Evolutionary conservation across 2,113 vertebrate genomes (phyloP).

Genomic region (Pogona vitticeps): DNA sequence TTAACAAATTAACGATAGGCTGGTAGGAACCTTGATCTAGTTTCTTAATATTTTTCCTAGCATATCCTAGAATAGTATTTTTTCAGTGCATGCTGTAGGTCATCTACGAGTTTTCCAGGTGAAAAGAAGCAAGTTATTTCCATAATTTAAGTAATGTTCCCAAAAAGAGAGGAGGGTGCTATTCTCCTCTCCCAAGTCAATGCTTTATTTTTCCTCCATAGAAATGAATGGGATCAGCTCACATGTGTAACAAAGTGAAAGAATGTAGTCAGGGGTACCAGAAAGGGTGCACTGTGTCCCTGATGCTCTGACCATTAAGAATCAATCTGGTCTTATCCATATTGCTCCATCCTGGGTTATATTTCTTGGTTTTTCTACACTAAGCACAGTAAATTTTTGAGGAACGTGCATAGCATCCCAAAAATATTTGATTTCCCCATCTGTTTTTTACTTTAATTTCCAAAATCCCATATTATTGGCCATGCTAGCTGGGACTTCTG

Average conservation of each 20-base stretch:
- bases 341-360: background rate
- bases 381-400: background rate
- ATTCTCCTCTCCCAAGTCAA: background rate
- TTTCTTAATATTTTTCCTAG: background rate
- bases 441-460: too few relatives aligned
- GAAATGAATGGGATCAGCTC: background rate
- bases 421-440: too few relatives aligned
- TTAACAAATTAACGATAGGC: slow-evolving; percentile 4
- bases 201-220: background rate
- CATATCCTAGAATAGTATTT: background rate
- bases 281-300: background rate
- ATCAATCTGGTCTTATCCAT: background rate
- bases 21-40: slow-evolving; percentile 18
- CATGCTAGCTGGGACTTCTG: too few relatives aligned
- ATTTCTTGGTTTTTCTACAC: background rate
- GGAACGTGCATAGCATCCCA: too few relatives aligned
- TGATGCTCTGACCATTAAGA: background rate
- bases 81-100: background rate
- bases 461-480: too few relatives aligned
- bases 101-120: background rate
- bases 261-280: too few relatives aligned
- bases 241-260: background rate
- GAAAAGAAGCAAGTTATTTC: background rate
- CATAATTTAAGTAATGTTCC: background rate
- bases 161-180: too few relatives aligned